Conservation (phyloP, 2,797 vertebrate species). For the Eidolon dupreanum region DNA sequence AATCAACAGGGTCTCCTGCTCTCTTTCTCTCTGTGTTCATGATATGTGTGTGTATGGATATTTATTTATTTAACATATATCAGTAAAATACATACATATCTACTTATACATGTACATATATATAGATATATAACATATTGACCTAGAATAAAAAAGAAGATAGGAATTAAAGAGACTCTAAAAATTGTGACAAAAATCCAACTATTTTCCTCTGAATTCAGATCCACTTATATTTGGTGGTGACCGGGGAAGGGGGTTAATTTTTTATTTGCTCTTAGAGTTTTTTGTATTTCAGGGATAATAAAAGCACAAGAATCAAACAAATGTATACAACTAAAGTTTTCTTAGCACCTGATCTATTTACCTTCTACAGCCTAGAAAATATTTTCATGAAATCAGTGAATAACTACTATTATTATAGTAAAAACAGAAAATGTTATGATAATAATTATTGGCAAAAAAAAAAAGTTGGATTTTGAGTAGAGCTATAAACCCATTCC, state of each 20-base stretch:
- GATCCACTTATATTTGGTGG: neutral
- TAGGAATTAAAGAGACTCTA: neutral
- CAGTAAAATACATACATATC: neutral
- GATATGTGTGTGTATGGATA: neutral
- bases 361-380: neutral
- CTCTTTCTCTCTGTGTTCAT: neutral
- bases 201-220: neutral
- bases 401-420: neutral
- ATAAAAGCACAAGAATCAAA: neutral
- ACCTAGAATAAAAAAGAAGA: neutral
- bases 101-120: neutral
- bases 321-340: neutral
- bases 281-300: neutral
- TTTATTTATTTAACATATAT: no score
- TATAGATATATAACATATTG: neutral
- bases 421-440: neutral
- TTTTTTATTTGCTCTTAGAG: neutral
- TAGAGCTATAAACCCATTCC: neutral
- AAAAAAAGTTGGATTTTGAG: neutral
- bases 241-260: neutral
- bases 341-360: neutral
- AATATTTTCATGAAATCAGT: slow-evolving; percentile 12
- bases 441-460: neutral
- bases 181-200: neutral
- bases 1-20: neutral